phyloP scores from a whole-genome alignment of 2,888 invertebrate species.

The Netelia virgata region DNA sequence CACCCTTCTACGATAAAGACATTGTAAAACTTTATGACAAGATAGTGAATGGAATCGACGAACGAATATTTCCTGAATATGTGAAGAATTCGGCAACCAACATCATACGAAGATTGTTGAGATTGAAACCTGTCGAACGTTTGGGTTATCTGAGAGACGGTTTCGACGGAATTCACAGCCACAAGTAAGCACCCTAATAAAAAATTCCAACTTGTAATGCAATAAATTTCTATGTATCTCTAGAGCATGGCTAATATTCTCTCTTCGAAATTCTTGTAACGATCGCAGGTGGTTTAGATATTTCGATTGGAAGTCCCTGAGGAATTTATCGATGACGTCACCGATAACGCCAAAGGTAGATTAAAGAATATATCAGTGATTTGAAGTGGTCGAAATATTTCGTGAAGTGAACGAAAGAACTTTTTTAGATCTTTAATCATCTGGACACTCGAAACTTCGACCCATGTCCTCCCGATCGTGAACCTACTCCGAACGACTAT shows the following conservation, averaged over 20 bases:
- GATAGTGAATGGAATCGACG: slow-evolving; percentile 95
- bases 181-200: slow-evolving; percentile 88
- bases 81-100: slow-evolving; percentile 91
- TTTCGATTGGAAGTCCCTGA: slow-evolving; percentile 94
- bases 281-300: slow-evolving; percentile 93
- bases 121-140: slow-evolving; percentile 93
- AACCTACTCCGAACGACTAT: slow-evolving; percentile 92
- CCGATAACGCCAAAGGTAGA: slow-evolving; percentile 89
- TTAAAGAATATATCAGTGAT: not conserved
- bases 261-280: slow-evolving; percentile 18
- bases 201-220: not conserved
- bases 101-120: slow-evolving; percentile 93
- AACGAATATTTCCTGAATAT: slow-evolving; percentile 91
- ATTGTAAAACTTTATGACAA: slow-evolving; percentile 96
- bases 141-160: slow-evolving; percentile 95
- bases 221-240: not conserved
- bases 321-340: slow-evolving; percentile 88
- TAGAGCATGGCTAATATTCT: no score
- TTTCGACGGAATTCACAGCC: slow-evolving; percentile 92
- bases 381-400: not conserved
- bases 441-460: slow-evolving; percentile 95
- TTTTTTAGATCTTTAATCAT: slow-evolving; percentile 86
- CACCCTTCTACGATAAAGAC: slow-evolving; percentile 94
- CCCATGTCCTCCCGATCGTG: slow-evolving; percentile 91
- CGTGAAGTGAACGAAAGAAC: slow-evolving; percentile 1